Evolutionary conservation across 2,797 vertebrate genomes (phyloP).

Genomic region (Cossypha niveicapilla): DNA sequence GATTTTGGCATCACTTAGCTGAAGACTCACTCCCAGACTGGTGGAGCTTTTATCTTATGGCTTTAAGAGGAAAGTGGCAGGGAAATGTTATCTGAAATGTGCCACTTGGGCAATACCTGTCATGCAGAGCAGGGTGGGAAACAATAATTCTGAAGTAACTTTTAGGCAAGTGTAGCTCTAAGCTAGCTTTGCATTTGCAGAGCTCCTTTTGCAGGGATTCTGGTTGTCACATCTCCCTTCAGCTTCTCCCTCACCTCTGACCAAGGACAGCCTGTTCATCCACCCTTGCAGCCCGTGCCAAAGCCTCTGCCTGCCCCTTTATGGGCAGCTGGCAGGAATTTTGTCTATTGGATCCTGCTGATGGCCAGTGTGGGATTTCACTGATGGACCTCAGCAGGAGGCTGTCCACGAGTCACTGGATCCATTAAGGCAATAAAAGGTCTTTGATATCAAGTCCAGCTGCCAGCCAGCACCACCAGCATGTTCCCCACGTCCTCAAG

Average conservation of each 20-base stretch:
- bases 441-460: background rate
- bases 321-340: background rate
- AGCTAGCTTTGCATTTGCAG: background rate
- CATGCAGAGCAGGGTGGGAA: background rate
- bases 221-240: background rate
- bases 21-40: background rate
- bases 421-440: background rate
- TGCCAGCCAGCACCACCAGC: background rate
- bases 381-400: background rate
- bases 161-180: background rate
- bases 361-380: background rate
- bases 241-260: background rate
- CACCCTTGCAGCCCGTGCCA: rapidly evolving
- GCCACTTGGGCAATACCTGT: background rate
- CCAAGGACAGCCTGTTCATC: background rate
- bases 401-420: rapidly evolving
- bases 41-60: background rate
- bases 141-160: background rate
- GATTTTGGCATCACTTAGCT: background rate
- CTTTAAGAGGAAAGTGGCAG: background rate
- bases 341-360: background rate
- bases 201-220: background rate
- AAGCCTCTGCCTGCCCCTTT: background rate
- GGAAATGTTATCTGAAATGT: background rate
- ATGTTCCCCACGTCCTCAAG: background rate